These are phyloP conservation scores for Druceiella hillmani DNA, from an alignment of 2,888 invertebrate species.

Conservation along the genomic window DNA sequence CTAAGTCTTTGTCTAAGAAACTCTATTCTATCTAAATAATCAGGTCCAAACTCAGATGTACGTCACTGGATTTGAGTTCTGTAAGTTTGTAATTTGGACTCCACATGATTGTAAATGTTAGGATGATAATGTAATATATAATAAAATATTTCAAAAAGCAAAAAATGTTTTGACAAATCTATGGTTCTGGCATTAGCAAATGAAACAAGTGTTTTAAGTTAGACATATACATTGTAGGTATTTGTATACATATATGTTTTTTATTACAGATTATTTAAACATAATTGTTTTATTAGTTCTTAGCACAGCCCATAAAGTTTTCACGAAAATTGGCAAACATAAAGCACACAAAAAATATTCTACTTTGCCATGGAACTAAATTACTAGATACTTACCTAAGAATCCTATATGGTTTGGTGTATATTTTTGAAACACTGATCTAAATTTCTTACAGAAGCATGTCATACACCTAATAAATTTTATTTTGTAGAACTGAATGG, in stretches of 20 bases:
- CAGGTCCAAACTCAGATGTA: conserved; percentile 8
- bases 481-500: too few species aligned
- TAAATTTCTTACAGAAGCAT: too few species aligned
- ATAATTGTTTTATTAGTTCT: too few species aligned
- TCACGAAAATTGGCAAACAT: conserved; percentile 1
- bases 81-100: conserved; percentile 3
- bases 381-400: background rate
- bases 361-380: conserved; percentile 3
- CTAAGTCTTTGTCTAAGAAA: too few species aligned
- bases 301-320: background rate
- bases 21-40: too few species aligned
- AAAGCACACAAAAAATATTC: conserved; percentile 4
- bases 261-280: too few species aligned
- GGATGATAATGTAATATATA: too few species aligned
- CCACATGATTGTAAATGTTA: too few species aligned
- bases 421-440: too few species aligned
- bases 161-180: conserved; percentile 3
- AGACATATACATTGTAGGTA: background rate
- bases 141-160: too few species aligned
- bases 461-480: too few species aligned
- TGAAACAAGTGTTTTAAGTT: background rate
- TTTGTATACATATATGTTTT: too few species aligned
- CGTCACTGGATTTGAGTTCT: conserved; percentile 1
- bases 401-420: conserved; percentile 2
- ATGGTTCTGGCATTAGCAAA: background rate